Conservation (phyloP, 2,113 vertebrate species). For the Aramus guarauna region DNA sequence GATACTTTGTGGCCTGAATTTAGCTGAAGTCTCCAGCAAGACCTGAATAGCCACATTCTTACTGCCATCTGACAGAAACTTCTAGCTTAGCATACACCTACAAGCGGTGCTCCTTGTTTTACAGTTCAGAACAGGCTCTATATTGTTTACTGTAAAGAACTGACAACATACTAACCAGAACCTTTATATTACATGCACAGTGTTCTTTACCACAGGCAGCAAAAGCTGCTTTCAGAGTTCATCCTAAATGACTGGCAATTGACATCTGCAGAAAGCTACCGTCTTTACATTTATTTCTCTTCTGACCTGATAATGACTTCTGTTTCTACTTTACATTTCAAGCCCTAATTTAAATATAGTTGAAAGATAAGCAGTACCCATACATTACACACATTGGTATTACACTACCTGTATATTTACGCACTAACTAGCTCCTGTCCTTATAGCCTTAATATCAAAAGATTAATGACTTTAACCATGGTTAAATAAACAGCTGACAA, state of each 20-base stretch:
- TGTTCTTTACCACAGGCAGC: background rate
- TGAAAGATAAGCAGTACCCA: background rate
- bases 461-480: background rate
- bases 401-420: background rate
- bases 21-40: conserved; percentile 28
- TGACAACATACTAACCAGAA: background rate
- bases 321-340: conserved; percentile 12
- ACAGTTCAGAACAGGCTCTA: background rate
- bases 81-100: background rate
- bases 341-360: conserved; percentile 7
- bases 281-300: background rate
- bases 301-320: background rate
- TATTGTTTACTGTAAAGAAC: background rate
- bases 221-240: conserved; percentile 22
- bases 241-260: background rate
- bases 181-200: background rate
- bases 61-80: conserved; percentile 29
- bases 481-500: background rate
- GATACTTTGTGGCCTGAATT: background rate
- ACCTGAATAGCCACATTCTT: conserved; percentile 40
- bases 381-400: background rate
- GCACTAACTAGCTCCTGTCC: background rate
- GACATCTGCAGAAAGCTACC: background rate
- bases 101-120: conserved; percentile 14
- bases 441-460: background rate